Evolutionary conservation across 2,797 vertebrate species (phyloP).

Genomic region (Mycteria americana): DNA sequence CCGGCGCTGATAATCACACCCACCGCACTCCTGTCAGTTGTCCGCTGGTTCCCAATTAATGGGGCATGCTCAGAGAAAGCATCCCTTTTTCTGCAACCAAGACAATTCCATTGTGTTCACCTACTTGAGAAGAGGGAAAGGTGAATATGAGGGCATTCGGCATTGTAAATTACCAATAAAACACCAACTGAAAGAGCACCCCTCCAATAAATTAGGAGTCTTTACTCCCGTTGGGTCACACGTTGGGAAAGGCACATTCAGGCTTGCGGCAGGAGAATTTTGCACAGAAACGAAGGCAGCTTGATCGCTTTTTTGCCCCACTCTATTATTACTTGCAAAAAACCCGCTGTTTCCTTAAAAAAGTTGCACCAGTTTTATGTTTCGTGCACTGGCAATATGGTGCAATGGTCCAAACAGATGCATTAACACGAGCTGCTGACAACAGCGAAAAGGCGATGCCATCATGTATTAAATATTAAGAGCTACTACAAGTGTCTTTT

Average conservation of each 20-base stretch:
- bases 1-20: slow-evolving; percentile 60
- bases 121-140: slow-evolving; percentile 75
- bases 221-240: slow-evolving; percentile 1
- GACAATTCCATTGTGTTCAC: slow-evolving; percentile 77
- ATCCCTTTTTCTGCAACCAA: slow-evolving; percentile 60
- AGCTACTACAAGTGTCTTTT: background rate
- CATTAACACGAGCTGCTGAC: background rate
- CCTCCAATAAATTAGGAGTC: slow-evolving; percentile 58
- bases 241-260: background rate
- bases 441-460: background rate
- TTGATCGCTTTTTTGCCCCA: background rate
- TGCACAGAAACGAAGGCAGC: background rate
- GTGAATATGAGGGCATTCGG: slow-evolving; percentile 74
- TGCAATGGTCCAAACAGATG: background rate
- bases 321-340: background rate
- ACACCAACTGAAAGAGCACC: slow-evolving; percentile 39
- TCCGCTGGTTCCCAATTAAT: slow-evolving; percentile 68
- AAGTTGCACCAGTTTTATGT: background rate
- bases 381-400: background rate
- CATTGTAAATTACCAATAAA: slow-evolving; percentile 69
- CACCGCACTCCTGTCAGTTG: slow-evolving; percentile 69
- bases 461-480: background rate
- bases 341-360: background rate
- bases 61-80: slow-evolving; percentile 60
- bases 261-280: background rate